Conservation (phyloP, 92 coral and sea anemone genomes). For the Chrysogorgia sp. region DNA sequence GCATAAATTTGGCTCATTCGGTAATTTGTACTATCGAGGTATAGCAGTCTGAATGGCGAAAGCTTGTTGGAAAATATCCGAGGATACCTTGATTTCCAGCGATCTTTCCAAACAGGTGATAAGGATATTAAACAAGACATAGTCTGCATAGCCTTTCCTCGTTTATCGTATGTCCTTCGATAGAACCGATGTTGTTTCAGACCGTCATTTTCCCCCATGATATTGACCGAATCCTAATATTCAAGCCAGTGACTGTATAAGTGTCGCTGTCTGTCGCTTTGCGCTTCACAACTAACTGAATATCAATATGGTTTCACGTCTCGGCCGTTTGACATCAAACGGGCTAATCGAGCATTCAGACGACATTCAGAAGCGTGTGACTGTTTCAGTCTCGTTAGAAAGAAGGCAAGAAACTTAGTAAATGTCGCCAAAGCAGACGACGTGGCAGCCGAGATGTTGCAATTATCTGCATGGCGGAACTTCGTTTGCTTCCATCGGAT, state of each 20-base stretch:
- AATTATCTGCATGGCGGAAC: constrained; percentile 24
- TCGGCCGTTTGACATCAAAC: constrained; percentile 10
- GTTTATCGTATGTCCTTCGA: background rate
- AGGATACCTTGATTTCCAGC: constrained; percentile 34
- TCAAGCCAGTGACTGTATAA: constrained; percentile 32
- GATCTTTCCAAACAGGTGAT: constrained; percentile 32
- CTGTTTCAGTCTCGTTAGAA: constrained; percentile 4
- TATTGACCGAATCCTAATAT: constrained; percentile 18
- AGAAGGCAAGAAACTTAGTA: background rate
- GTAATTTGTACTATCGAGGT: background rate
- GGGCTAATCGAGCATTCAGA: background rate
- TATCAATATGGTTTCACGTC: constrained; percentile 44
- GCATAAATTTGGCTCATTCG: background rate
- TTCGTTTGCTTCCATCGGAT: constrained; percentile 19
- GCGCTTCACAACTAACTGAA: constrained; percentile 17
- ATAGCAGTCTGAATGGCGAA: background rate
- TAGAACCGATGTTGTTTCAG: background rate
- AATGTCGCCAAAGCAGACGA: constrained; percentile 2
- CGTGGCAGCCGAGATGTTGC: constrained; percentile 24
- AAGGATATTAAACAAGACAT: constrained; percentile 11
- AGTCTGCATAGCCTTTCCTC: background rate
- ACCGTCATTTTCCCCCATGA: constrained; percentile 1
- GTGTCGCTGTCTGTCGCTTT: constrained; percentile 40
- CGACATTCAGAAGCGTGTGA: background rate
- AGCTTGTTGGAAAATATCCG: background rate